These are phyloP conservation scores for Vultur gryphus DNA, from an alignment of 2,797 vertebrate genomes.

Conservation along the genomic window DNA sequence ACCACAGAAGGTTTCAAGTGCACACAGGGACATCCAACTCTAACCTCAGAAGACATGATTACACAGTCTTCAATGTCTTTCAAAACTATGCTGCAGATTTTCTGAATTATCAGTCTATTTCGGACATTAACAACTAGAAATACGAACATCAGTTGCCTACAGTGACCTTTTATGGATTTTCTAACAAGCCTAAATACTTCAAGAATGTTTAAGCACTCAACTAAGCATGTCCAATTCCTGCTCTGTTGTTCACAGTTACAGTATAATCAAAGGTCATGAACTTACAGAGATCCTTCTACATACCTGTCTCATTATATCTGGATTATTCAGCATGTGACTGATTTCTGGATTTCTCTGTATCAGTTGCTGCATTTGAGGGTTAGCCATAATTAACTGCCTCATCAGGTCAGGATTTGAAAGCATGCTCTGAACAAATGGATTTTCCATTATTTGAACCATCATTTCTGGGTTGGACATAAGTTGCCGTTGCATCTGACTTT, in stretches of 20 bases:
- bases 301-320: conserved; percentile 85
- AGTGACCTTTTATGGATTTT: background rate
- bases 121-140: background rate
- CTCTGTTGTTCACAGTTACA: background rate
- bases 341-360: conserved; percentile 87
- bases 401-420: conserved; percentile 84
- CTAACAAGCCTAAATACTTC: background rate
- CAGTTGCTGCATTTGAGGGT: conserved; percentile 86
- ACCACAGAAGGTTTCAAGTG: background rate
- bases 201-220: background rate
- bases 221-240: background rate
- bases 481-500: conserved; percentile 85
- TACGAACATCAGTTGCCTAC: background rate
- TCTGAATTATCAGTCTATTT: background rate
- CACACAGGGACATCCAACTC: background rate
- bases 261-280: background rate
- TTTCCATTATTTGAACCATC: conserved; percentile 84
- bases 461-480: conserved; percentile 86
- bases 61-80: background rate
- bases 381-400: conserved; percentile 85
- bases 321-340: conserved; percentile 83
- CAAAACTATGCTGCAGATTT: background rate
- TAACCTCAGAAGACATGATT: background rate
- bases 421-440: conserved; percentile 84
- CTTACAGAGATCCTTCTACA: conserved; percentile 28